A percentile compares a stretch with the other conserved stretches of the same genome.
Evolutionary conservation across 2,113 vertebrate species (phyloP).

Genomic region (Nycticebus coucang): DNA sequence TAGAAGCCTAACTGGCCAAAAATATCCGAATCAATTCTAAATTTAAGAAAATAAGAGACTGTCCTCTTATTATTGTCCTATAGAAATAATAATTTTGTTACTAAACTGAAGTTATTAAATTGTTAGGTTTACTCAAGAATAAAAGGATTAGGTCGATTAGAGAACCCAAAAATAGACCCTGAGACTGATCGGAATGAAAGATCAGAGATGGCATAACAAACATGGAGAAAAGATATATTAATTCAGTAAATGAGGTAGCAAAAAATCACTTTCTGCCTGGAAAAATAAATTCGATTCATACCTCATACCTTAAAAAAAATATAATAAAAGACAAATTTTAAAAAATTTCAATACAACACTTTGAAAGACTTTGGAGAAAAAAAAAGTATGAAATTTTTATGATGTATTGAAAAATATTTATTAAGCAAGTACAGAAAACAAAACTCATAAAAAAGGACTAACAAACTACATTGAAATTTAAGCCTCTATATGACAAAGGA

Average conservation of each 20-base stretch:
- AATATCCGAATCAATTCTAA: not conserved
- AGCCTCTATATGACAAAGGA: not conserved
- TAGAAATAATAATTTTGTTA: not conserved
- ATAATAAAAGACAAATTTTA: not conserved
- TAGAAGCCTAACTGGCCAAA: not conserved
- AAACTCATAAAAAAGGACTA: not conserved
- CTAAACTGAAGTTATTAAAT: not conserved
- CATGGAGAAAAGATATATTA: not conserved
- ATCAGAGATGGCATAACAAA: not conserved
- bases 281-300: conserved; percentile 12
- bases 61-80: not conserved
- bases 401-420: not conserved
- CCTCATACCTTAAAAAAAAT: not conserved
- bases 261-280: conserved; percentile 4
- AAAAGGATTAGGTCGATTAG: not conserved
- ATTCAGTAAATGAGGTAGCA: not conserved
- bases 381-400: not conserved
- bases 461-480: not conserved
- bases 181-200: not conserved
- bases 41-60: not conserved
- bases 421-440: not conserved
- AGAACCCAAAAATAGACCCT: not conserved
- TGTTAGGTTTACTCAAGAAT: not conserved
- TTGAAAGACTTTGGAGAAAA: not conserved
- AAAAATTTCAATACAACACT: not conserved